Evolutionary conservation across 2,888 invertebrate species (phyloP).

Genomic region (Nephrotoma guestfalica): DNA sequence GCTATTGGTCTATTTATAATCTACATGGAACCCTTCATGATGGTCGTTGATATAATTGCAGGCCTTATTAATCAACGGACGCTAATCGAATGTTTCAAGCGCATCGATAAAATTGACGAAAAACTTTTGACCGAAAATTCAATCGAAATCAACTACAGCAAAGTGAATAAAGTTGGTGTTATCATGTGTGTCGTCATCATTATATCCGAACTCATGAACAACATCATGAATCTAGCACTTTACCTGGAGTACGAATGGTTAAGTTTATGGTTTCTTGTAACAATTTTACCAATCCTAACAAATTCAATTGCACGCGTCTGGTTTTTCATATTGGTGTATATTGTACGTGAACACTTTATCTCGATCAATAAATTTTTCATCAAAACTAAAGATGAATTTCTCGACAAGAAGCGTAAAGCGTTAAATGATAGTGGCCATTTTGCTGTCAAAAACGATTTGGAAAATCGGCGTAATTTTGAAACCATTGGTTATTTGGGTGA

Average conservation of each 20-base stretch:
- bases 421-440: neutral
- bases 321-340: slow-evolving; percentile 26
- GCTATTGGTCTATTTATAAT: slow-evolving; percentile 30
- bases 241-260: slow-evolving; percentile 21
- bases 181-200: slow-evolving; percentile 21
- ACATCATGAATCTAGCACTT: slow-evolving; percentile 19
- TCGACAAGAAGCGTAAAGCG: neutral
- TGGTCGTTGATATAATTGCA: slow-evolving; percentile 27
- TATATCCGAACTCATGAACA: slow-evolving; percentile 21
- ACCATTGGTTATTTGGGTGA: slow-evolving; percentile 13
- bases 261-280: slow-evolving; percentile 23
- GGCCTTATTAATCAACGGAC: slow-evolving; percentile 25
- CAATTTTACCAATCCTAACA: slow-evolving; percentile 25
- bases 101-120: slow-evolving; percentile 25
- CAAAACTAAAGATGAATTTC: slow-evolving; percentile 2
- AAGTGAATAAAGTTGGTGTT: slow-evolving; percentile 3
- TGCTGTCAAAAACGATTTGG: neutral
- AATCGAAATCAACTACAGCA: slow-evolving; percentile 9
- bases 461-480: neutral
- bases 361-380: slow-evolving; percentile 19
- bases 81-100: slow-evolving; percentile 24
- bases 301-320: slow-evolving; percentile 30
- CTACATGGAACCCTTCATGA: slow-evolving; percentile 29
- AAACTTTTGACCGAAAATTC: slow-evolving; percentile 22
- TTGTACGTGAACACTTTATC: slow-evolving; percentile 25